Percentiles rank a stretch among this genome's conserved stretches.
phyloP scores from a whole-genome alignment of 2,113 vertebrate genomes.

The Callipepla californica region DNA sequence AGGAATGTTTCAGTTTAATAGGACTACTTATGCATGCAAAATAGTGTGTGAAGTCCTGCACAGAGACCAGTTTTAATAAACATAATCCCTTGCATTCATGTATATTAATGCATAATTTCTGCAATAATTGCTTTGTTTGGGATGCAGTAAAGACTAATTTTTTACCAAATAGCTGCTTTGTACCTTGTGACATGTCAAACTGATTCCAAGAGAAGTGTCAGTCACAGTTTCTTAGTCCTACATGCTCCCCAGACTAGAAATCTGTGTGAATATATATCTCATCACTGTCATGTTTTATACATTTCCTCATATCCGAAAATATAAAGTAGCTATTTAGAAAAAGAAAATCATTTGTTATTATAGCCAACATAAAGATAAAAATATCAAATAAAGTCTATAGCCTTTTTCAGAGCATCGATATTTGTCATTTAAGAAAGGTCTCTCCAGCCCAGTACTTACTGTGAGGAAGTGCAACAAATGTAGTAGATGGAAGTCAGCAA shows the following conservation, averaged over 20 bases:
- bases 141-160: not conserved
- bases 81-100: not conserved
- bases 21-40: not conserved
- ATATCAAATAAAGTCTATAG: not conserved
- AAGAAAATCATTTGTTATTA: not conserved
- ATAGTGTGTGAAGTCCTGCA: not conserved
- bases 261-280: not conserved
- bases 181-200: not conserved
- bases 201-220: not conserved
- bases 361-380: not conserved
- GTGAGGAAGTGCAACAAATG: not conserved
- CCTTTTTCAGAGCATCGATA: not conserved
- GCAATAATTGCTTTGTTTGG: not conserved
- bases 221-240: not conserved
- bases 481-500: slow-evolving; percentile 23
- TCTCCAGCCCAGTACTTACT: not conserved
- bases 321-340: not conserved
- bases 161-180: not conserved
- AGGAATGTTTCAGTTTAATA: not conserved
- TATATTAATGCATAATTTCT: not conserved
- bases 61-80: not conserved
- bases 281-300: not conserved
- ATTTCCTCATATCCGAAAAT: not conserved
- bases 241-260: not conserved
- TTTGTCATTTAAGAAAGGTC: not conserved